Percentiles rank a stretch among this genome's conserved stretches.
Conservation (phyloP, 2,888 invertebrate species). For the Corbicula japonica region DNA sequence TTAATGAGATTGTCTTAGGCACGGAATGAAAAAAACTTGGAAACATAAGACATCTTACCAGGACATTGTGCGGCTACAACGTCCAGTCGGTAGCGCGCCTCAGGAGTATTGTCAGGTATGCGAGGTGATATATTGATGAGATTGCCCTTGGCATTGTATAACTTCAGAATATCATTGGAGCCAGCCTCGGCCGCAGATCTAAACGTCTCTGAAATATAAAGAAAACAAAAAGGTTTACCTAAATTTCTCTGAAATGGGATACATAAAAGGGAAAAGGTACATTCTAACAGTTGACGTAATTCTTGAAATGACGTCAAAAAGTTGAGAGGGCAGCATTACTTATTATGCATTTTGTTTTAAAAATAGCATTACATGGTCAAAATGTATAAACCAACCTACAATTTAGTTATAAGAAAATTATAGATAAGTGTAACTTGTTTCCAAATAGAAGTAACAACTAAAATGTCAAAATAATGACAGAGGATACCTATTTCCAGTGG, state of each 20-base stretch:
- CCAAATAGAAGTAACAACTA: no score
- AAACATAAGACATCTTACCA: conserved; percentile 79
- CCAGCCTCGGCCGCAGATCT: conserved; percentile 90
- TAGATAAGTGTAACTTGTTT: no score
- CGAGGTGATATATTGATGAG: conserved; percentile 90
- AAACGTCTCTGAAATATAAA: conserved; percentile 89
- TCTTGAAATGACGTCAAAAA: no score
- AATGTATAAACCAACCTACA: background rate
- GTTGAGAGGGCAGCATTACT: no score
- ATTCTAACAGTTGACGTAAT: no score
- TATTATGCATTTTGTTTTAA: no score
- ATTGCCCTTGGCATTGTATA: conserved; percentile 89
- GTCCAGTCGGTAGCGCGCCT: conserved; percentile 88
- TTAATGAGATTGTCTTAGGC: conserved; percentile 89
- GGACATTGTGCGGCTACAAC: conserved; percentile 87
- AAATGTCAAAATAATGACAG: no score
- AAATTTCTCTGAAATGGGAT: background rate
- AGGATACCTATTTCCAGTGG: no score
- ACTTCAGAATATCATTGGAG: conserved; percentile 90
- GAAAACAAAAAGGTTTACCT: background rate
- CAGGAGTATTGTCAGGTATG: conserved; percentile 89
- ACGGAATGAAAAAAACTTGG: conserved; percentile 87
- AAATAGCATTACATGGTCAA: no score
- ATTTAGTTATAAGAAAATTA: no score
- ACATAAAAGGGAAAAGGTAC: no score